Percentiles rank a stretch among this genome's conserved stretches.
Conservation (phyloP, 2,113 vertebrate species). For the Embiotoca jacksoni region DNA sequence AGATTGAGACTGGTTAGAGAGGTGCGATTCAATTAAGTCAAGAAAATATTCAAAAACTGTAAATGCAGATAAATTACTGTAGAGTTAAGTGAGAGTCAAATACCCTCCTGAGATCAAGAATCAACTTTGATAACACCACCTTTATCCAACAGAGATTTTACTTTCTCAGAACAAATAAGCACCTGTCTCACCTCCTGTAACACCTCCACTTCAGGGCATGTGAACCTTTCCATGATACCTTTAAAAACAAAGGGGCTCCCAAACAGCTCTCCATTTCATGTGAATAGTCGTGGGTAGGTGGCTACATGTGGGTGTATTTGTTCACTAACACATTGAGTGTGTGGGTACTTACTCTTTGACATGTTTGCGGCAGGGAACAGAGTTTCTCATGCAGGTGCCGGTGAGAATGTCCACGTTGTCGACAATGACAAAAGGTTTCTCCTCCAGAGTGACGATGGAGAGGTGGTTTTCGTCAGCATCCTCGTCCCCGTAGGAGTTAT, state of each 20-base stretch:
- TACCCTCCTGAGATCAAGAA: not conserved
- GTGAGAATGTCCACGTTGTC: conserved; percentile 97
- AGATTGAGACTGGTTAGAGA: conserved; percentile 19
- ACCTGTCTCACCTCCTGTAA: not conserved
- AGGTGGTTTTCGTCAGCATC: conserved; percentile 96
- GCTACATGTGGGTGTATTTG: not conserved
- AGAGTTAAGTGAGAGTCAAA: not conserved
- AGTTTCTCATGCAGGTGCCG: conserved; percentile 95
- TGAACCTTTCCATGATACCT: not conserved
- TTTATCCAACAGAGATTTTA: not conserved
- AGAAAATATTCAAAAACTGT: conserved; percentile 9
- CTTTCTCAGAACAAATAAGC: conserved; percentile 4
- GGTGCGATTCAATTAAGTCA: conserved; percentile 12
- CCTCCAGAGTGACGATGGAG: conserved; percentile 97
- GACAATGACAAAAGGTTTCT: conserved; percentile 96
- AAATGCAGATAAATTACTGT: not conserved
- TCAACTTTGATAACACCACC: not conserved
- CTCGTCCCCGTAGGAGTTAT: conserved; percentile 92
- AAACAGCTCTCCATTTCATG: conserved; percentile 22
- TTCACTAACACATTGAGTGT: not conserved
- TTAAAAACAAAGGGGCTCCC: not conserved
- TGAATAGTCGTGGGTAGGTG: not conserved
- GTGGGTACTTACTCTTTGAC: conserved; percentile 90
- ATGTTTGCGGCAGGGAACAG: conserved; percentile 94
- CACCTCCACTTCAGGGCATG: not conserved